These are phyloP conservation scores for Urocyon cinereoargenteus DNA, from an alignment of 2,797 vertebrate species.

Conservation along the genomic window DNA sequence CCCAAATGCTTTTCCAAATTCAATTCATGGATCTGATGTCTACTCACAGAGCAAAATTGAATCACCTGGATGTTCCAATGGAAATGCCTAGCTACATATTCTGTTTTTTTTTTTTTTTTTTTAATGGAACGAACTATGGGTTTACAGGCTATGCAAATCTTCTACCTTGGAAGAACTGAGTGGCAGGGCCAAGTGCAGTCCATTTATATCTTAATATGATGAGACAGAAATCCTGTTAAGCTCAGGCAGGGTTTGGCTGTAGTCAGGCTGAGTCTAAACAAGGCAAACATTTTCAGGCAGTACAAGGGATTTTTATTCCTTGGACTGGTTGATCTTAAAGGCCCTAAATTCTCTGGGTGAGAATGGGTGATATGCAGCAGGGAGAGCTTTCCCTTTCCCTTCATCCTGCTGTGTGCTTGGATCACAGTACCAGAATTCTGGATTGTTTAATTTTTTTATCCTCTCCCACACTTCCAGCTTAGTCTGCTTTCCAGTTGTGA, in stretches of 20 bases:
- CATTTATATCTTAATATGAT: conserved; percentile 67
- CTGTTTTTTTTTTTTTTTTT: not conserved
- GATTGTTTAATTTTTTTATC: not conserved
- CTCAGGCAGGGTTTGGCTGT: not conserved
- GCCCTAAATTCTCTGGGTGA: not conserved
- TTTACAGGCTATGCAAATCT: conserved; percentile 46
- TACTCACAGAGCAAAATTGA: not conserved
- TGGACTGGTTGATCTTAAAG: not conserved
- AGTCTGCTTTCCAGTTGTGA: not conserved
- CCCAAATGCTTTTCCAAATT: conserved; percentile 16
- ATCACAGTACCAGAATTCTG: not conserved
- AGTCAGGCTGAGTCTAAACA: not conserved
- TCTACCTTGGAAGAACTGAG: conserved; percentile 38
- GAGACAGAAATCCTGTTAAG: conserved; percentile 53
- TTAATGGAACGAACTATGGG: conserved; percentile 3
- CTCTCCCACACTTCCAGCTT: not conserved
- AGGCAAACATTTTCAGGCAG: not conserved
- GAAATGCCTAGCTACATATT: conserved; percentile 35
- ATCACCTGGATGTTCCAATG: not conserved
- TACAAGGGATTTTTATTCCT: not conserved
- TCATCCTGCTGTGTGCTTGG: not conserved
- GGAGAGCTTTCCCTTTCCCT: not conserved
- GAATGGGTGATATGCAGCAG: not conserved
- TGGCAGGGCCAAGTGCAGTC: conserved; percentile 1
- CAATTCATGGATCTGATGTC: not conserved